phyloP scores from a whole-genome alignment of 2,888 invertebrate species.

The Trissoscelio sp. region DNA sequence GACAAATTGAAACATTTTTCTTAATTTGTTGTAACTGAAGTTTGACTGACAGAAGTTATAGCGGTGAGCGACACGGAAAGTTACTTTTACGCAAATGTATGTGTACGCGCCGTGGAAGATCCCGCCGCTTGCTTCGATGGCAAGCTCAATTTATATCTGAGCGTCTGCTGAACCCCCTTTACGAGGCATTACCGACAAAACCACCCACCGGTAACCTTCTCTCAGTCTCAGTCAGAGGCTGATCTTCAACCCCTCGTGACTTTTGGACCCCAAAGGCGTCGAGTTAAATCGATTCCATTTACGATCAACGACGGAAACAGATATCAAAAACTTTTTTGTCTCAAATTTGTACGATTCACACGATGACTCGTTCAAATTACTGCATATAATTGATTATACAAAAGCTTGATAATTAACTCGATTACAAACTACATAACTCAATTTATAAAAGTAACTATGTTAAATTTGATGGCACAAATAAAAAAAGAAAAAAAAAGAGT shows the following conservation, averaged over 20 bases:
- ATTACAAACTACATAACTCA: no score
- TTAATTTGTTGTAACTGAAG: no score
- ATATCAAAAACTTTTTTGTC: constrained; percentile 60
- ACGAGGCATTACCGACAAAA: constrained; percentile 78
- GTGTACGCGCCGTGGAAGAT: constrained; percentile 72
- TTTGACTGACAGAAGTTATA: constrained; percentile 27
- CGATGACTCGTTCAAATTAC: constrained; percentile 22
- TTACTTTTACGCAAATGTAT: constrained; percentile 64
- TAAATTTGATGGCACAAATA: no score
- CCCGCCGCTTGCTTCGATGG: constrained; percentile 82
- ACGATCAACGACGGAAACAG: constrained; percentile 74
- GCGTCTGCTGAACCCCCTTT: constrained; percentile 81
- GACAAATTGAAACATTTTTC: no score
- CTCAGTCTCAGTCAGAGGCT: constrained; percentile 60
- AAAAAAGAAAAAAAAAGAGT: no score
- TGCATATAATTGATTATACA: not conserved
- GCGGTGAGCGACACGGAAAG: constrained; percentile 51
- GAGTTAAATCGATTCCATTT: constrained; percentile 75
- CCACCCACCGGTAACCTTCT: constrained; percentile 69
- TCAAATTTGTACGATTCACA: constrained; percentile 39
- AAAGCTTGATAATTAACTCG: not conserved
- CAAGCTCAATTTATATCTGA: constrained; percentile 83
- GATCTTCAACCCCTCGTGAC: constrained; percentile 70
- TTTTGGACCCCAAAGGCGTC: constrained; percentile 68
- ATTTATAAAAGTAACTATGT: no score